phyloP scores from a whole-genome alignment of 2,888 invertebrate species.

The Melieria omissa region DNA sequence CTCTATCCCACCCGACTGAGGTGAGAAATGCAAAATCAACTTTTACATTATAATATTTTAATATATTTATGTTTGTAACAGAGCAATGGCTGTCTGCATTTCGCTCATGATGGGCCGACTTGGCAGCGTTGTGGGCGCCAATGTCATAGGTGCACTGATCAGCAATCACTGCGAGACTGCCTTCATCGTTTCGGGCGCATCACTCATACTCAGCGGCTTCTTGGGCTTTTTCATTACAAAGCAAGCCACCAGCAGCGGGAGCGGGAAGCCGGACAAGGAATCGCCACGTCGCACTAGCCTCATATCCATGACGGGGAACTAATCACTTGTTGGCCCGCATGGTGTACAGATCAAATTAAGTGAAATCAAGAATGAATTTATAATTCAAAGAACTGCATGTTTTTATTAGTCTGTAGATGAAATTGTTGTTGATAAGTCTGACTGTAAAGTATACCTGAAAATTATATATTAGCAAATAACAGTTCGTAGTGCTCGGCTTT shows the following conservation, averaged over 20 bases:
- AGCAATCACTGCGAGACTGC: slow-evolving; percentile 67
- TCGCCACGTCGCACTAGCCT: slow-evolving; percentile 50
- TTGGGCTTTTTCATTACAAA: slow-evolving; percentile 53
- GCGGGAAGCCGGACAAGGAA: slow-evolving; percentile 19
- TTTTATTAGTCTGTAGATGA: slow-evolving; percentile 6
- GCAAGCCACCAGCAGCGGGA: slow-evolving; percentile 38
- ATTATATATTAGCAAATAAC: slow-evolving; percentile 14
- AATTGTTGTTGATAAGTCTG: slow-evolving; percentile 33
- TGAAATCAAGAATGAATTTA: slow-evolving; percentile 22
- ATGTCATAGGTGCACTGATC: slow-evolving; percentile 66
- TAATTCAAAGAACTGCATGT: slow-evolving; percentile 22
- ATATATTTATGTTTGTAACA: slow-evolving; percentile 41
- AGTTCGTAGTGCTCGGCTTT: slow-evolving; percentile 1
- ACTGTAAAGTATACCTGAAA: slow-evolving; percentile 34
- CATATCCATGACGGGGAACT: slow-evolving; percentile 57
- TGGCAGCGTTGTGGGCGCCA: slow-evolving; percentile 68
- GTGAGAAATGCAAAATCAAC: slow-evolving; percentile 42
- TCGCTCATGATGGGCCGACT: slow-evolving; percentile 69
- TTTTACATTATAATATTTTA: background rate
- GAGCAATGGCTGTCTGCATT: slow-evolving; percentile 70
- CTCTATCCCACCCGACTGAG: slow-evolving; percentile 61
- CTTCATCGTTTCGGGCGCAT: slow-evolving; percentile 58
- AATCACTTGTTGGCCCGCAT: slow-evolving; percentile 15
- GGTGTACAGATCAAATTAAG: background rate
- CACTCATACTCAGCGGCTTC: slow-evolving; percentile 52